phyloP scores from a whole-genome alignment of 2,113 vertebrate species.

The Baryphthengus martii region DNA sequence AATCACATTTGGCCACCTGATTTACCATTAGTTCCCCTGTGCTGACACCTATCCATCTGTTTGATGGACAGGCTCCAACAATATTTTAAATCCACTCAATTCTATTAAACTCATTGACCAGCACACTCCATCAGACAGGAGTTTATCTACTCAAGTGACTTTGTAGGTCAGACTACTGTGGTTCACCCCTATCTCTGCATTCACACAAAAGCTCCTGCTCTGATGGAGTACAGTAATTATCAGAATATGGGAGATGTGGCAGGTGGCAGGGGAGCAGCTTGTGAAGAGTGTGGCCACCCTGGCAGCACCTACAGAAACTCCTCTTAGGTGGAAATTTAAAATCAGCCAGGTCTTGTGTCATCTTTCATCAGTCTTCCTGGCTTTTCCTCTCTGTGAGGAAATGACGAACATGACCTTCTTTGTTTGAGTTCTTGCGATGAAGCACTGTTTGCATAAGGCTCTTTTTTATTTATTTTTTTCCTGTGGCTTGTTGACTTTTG shows the following conservation, averaged over 20 bases:
- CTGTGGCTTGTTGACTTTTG: conserved; percentile 71
- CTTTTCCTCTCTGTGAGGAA: not conserved
- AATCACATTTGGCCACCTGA: not conserved
- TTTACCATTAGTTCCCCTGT: not conserved
- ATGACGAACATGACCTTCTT: conserved; percentile 63
- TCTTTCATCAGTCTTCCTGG: conserved; percentile 27
- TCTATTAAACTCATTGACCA: not conserved
- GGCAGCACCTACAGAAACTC: conserved; percentile 49
- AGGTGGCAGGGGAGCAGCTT: conserved; percentile 32
- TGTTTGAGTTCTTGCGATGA: conserved; percentile 66
- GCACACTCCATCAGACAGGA: not conserved
- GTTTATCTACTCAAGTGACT: not conserved
- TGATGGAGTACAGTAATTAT: not conserved
- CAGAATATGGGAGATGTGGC: not conserved
- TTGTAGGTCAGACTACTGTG: not conserved
- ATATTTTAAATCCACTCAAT: not conserved
- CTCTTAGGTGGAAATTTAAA: conserved; percentile 27
- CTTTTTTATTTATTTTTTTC: conserved; percentile 63
- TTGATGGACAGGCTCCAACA: not conserved
- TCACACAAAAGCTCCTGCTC: not conserved
- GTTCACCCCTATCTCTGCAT: not conserved
- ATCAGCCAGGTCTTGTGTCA: conserved; percentile 34
- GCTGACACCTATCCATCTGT: not conserved
- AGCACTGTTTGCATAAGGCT: conserved; percentile 62
- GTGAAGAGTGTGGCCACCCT: conserved; percentile 35